Conservation (phyloP, 2,113 vertebrate genomes). For the Climacteris rufus region DNA sequence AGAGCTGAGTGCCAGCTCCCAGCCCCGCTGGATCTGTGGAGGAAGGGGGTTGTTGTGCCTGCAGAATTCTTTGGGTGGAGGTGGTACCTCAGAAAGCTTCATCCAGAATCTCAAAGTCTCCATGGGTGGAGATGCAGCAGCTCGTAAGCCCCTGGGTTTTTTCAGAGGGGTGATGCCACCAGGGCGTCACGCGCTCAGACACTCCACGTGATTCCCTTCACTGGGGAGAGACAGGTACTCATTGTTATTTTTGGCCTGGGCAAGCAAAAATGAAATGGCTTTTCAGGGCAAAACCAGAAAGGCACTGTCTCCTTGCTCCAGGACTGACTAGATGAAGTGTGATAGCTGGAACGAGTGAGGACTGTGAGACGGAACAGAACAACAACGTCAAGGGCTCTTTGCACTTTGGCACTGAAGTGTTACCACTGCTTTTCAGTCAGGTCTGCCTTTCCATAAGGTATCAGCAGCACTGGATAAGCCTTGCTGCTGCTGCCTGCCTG, state of each 20-base stretch:
- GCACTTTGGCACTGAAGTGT: neutral
- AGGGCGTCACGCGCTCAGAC: neutral
- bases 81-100: neutral
- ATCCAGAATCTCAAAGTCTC: neutral
- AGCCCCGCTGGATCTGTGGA: neutral
- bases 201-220: neutral
- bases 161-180: neutral
- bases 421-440: neutral
- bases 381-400: neutral
- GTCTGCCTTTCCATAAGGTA: neutral
- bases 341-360: neutral
- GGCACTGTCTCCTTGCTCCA: fast-evolving
- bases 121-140: neutral
- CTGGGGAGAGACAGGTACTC: neutral
- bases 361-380: neutral
- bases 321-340: neutral
- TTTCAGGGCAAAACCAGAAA: neutral
- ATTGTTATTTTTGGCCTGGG: neutral
- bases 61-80: neutral
- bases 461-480: neutral
- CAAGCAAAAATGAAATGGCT: neutral
- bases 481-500: fast-evolving
- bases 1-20: neutral
- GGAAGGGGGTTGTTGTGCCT: neutral
- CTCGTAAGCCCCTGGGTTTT: neutral